Evolutionary conservation across 1,140 invertebrate species (phyloP), one percentile per base, ranked within the genome.

Genomic region (Calephelis virginiensis): DNA sequence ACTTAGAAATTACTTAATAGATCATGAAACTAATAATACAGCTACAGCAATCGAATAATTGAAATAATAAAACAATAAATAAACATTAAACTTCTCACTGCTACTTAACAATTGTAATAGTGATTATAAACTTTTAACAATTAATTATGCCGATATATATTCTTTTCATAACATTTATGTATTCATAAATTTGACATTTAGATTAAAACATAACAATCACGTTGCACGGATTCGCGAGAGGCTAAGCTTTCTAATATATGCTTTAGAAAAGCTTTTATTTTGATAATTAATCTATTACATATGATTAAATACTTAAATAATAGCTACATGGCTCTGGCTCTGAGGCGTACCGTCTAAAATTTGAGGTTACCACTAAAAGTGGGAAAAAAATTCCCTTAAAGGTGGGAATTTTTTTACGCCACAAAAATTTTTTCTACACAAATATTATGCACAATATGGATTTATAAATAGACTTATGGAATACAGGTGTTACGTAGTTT

Each of bases 1-100:
- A 90, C 86, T 90, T 90, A 90, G 77, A 89, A 78, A 88, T 85
- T 87, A 90, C 76, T 83, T 81, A 86, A 88, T 85, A 86, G 82
- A 89, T 88, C 85, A 89, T 82, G 83, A 82, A 82, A 85, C 10
- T 88, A 83, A 72, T 82, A 85, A 89, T 85, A 84, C 80, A 81
- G 77, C 84, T 88, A 88, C 86, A 86, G 80, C 71, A 80, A 82
- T 83, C 76, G 71, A 78, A 85, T 71, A 76, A 74, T 79, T 73
- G 75, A 84, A 88, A 81, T 80, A 67, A 82, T 81, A 83, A 85
- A 74, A 80, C 66, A 85, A 88, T 83, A 88, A 89, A 88, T 89
- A 89, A 90, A 83, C 83, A 83, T 86, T 81, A 78, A 80, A 85
- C 80, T 81, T 87, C 78, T 89, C 85, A 83, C 76, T 81, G 84